A percentile compares a stretch with the other conserved stretches of the same genome.
Evolutionary conservation across 30 jellyfish, hydroid and myxozoan genomes (phyloP).

Genomic region (Pelagia noctiluca): DNA sequence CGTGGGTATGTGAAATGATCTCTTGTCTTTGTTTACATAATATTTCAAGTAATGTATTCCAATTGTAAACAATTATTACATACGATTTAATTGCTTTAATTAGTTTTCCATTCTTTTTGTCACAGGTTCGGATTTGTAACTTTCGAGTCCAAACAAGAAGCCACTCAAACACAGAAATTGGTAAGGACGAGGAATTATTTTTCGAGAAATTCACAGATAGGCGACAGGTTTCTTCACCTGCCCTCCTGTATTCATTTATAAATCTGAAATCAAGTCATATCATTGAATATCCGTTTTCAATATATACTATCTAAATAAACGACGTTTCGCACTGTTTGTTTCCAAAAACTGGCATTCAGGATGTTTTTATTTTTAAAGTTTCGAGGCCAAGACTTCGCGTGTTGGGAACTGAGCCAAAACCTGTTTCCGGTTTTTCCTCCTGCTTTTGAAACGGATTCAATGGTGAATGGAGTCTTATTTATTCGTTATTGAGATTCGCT

Average conservation of each 20-base stretch:
- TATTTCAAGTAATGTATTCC: not conserved
- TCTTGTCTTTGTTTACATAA: not conserved
- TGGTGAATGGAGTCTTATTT: not conserved
- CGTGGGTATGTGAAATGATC: slow-evolving; percentile 86
- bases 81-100: too few relatives aligned
- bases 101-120: slow-evolving; percentile 1
- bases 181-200: slow-evolving; percentile 39
- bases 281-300: too few relatives aligned
- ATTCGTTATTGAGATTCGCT: too few relatives aligned
- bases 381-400: too few relatives aligned
- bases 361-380: not conserved
- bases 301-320: not conserved
- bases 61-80: not conserved
- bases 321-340: not conserved
- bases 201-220: not conserved
- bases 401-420: slow-evolving; percentile 73
- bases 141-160: slow-evolving; percentile 97
- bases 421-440: slow-evolving; percentile 68
- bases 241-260: not conserved
- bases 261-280: too few relatives aligned
- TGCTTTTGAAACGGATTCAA: not conserved
- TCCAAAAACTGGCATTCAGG: not conserved
- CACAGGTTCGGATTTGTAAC: slow-evolving; percentile 95
- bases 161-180: slow-evolving; percentile 94
- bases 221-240: not conserved